phyloP scores from a whole-genome alignment of 1,140 invertebrate species.

The Heliconius hermathena region DNA sequence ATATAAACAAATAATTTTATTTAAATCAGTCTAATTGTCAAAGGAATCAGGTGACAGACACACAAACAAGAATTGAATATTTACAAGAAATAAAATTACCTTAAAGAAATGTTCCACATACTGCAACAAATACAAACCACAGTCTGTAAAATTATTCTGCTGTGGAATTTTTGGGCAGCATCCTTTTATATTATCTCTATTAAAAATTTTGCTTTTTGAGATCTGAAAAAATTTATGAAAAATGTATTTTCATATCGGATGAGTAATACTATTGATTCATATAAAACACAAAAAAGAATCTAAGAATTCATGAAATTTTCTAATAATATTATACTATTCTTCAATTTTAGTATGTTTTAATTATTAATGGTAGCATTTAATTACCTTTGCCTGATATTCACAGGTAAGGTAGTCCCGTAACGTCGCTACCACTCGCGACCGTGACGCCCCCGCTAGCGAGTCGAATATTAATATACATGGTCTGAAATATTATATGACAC shows the following conservation, averaged over 20 bases:
- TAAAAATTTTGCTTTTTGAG: slow-evolving; percentile 84
- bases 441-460: slow-evolving; percentile 91
- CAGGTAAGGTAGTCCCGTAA: slow-evolving; percentile 94
- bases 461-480: slow-evolving; percentile 98
- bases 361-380: background rate
- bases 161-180: slow-evolving; percentile 94
- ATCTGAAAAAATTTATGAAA: slow-evolving; percentile 58
- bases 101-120: slow-evolving; percentile 98
- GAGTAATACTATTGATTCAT: too few species aligned
- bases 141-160: slow-evolving; percentile 98
- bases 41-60: too few species aligned
- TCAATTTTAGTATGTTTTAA: slow-evolving; percentile 33
- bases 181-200: slow-evolving; percentile 91
- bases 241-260: background rate
- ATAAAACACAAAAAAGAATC: too few species aligned
- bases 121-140: slow-evolving; percentile 96
- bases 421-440: slow-evolving; percentile 92
- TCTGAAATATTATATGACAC: slow-evolving; percentile 69
- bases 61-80: too few species aligned
- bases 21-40: background rate
- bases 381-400: slow-evolving; percentile 92
- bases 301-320: too few species aligned
- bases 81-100: slow-evolving; percentile 70
- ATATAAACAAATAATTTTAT: background rate
- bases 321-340: too few species aligned